Evolutionary conservation across 1,140 invertebrate genomes (phyloP).

Genomic region (Dreissena polymorpha): DNA sequence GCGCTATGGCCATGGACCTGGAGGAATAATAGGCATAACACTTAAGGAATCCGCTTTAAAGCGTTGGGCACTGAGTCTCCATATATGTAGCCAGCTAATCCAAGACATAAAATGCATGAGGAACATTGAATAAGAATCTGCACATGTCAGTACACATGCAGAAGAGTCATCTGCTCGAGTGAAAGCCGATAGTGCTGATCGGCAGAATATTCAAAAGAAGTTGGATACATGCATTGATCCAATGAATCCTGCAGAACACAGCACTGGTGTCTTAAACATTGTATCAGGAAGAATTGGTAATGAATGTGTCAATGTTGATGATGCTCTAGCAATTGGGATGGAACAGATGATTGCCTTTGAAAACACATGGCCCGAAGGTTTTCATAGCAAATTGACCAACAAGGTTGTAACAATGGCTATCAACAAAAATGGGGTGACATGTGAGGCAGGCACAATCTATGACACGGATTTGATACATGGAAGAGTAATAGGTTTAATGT

Average conservation of each 20-base stretch:
- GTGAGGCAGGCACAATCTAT: neutral
- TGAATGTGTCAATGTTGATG: conserved; percentile 3
- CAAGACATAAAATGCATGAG: conserved; percentile 1
- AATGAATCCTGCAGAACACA: conserved; percentile 28
- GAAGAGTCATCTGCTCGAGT: conserved; percentile 31
- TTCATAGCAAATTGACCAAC: conserved; percentile 1
- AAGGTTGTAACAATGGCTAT: conserved; percentile 16
- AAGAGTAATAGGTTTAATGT: conserved; percentile 4
- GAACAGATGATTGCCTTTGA: conserved; percentile 13
- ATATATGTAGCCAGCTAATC: conserved; percentile 37
- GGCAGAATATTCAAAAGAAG: conserved; percentile 6
- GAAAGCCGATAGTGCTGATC: neutral
- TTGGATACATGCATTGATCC: conserved; percentile 14
- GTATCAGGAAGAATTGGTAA: conserved; percentile 4
- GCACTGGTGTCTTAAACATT: neutral
- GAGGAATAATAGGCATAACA: conserved; percentile 56
- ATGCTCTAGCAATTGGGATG: neutral
- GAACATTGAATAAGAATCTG: conserved; percentile 1
- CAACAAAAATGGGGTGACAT: neutral
- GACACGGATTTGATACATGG: conserved; percentile 19
- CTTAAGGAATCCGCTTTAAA: conserved; percentile 40
- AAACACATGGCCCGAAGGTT: neutral
- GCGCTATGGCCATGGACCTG: conserved; percentile 58
- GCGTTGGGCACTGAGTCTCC: conserved; percentile 56
- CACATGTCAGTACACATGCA: conserved; percentile 10